Percentiles rank a stretch among this genome's conserved stretches.
phyloP scores from a whole-genome alignment of 2,797 vertebrate species.

The Allobates femoralis region DNA sequence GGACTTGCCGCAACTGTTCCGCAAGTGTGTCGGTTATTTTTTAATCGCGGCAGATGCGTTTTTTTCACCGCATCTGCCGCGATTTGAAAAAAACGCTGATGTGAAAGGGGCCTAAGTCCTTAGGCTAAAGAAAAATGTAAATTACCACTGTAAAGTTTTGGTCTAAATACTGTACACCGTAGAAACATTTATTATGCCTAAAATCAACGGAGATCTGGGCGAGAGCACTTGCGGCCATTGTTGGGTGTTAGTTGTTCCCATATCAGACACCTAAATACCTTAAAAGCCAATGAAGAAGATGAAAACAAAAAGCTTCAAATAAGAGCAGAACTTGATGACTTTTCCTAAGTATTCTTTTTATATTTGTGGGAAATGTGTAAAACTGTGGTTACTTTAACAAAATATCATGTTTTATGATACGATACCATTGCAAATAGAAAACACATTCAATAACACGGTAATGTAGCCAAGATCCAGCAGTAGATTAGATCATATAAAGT shows the following conservation, averaged over 20 bases:
- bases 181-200: no score
- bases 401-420: background rate
- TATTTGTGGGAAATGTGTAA: background rate
- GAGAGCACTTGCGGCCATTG: no score
- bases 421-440: slow-evolving; percentile 1
- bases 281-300: background rate
- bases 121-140: no score
- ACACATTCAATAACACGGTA: background rate
- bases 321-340: background rate
- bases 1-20: no score
- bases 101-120: no score
- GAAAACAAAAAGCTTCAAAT: background rate
- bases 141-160: no score
- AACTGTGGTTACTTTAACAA: slow-evolving; percentile 6
- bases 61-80: no score
- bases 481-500: background rate
- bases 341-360: background rate
- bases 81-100: no score
- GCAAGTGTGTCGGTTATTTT: no score
- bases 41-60: no score
- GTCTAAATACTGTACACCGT: no score
- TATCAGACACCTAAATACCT: background rate
- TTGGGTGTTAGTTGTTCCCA: background rate
- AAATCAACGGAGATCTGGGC: no score
- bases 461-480: background rate